Evolutionary conservation across 37 sponge, comb jelly and placozoan species (phyloP), one percentile per base, ranked within the genome.

Genomic region (Theonella swinhoei): DNA sequence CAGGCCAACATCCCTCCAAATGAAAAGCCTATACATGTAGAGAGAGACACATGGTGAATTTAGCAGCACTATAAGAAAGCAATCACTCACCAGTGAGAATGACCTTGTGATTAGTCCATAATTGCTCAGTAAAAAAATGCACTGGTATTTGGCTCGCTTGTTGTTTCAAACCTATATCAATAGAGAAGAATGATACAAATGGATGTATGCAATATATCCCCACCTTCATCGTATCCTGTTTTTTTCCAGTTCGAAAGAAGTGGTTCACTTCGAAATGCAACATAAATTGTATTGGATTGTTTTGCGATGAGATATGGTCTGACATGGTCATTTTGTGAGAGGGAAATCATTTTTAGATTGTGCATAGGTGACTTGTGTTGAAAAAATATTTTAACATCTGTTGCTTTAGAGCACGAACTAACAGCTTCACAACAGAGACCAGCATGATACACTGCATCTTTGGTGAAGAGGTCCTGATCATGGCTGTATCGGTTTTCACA

Each of bases 1-100:
- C 58, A 1, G 1, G 77, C 77, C 14, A 76, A 31, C 7, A 61
- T 47, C 58, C 77, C 77, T 11, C 77, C 77, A 76, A 58, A 76
- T 3, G 77, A 76, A 32, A 76, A 76, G 24, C 77, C 77, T 74
- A 35, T 25, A n/a, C n/a, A n/a, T n/a, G n/a, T n/a, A n/a, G n/a
- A n/a, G n/a, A n/a, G n/a, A n/a, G n/a, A n/a, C n/a, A n/a, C n/a
- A n/a, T n/a, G n/a, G n/a, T n/a, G n/a, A n/a, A n/a, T n/a, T n/a
- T n/a, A n/a, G 54, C 54, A 17, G 54, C 11, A 14, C 54, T 47
- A 47, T 47, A 17, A 47, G 54, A 17, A 47, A 17, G 54, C 54
- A 14, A 23, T 70, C 22, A 70, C 71, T 70, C 39, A 76, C 77
- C 77, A 61, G 77, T 61, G 38, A 76, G 38, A 20, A 76, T 63